Evolutionary conservation across 2,888 invertebrate species (phyloP), one percentile per base, ranked within the genome.

Genomic region (Amblyjoppa proteus): DNA sequence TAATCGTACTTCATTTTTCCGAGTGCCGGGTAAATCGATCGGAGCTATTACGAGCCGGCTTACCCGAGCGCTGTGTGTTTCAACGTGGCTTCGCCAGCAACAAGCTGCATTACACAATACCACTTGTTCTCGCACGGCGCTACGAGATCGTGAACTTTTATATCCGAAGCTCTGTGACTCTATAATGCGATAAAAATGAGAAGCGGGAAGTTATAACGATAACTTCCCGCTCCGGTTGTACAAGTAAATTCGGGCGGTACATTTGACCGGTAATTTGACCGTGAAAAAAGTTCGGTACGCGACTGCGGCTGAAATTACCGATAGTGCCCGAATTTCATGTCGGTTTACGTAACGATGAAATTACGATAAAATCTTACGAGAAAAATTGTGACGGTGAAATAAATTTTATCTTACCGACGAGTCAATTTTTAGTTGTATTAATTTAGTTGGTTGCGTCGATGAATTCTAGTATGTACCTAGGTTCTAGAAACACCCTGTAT

Each of bases 21-120:
- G 58, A 58, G 58, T 25, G 58, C 58, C 28, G 58, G 13, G 58
- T 28, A 25, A 20, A 58, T 61, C 61, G 31, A 61, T 61, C 34
- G 61, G 1, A 58, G 25, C 58, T 58, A 45, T 13, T 45, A 25
- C 28, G 6, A 58, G 58, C 25, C 25, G 56, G 6, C 25, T 58
- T 25, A 58, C 13, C 9, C 1, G 58, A 20, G 25, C 28, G 13
- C 28, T 9, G 58, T 28, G 28, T 13, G 58, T 58, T 58, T 20
- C 25, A 58, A 58, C 58, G 58, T 58, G 58, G 58, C 58, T 58
- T 58, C 58, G 45, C 16, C 45, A 25, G 58, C 58, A 58, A 58
- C 58, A 58, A 58, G 58, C 58, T 25, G 58, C 11, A 58, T 58
- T 58, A 45, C 28, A 58, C 58, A 25, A 28, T 25, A 58, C 58